Evolutionary conservation across 2,113 vertebrate genomes (phyloP).

Genomic region (Neolamprologus variostigma): DNA sequence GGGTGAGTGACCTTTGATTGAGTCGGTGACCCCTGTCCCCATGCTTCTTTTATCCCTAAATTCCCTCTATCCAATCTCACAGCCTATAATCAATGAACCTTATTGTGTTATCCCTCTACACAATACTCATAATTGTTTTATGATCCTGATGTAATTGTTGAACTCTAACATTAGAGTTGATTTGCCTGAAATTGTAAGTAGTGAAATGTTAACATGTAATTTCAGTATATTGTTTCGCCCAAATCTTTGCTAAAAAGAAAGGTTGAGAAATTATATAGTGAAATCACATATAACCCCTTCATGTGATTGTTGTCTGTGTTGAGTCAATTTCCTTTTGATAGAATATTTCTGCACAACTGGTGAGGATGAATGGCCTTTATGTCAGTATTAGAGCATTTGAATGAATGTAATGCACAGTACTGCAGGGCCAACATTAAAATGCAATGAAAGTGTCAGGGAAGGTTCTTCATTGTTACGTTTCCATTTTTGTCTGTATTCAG

Average conservation of each 20-base stretch:
- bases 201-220: not conserved
- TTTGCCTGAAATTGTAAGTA: not conserved
- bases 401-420: not conserved
- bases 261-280: not conserved
- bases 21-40: not conserved
- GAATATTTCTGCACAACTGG: not conserved
- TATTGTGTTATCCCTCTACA: not conserved
- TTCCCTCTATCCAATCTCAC: not conserved
- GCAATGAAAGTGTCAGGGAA: not conserved
- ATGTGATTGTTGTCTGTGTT: not conserved
- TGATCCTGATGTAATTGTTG: not conserved
- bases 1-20: not conserved
- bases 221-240: not conserved
- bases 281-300: not conserved
- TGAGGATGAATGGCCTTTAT: not conserved
- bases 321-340: not conserved
- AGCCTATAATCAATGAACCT: not conserved
- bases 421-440: not conserved
- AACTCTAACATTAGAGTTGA: not conserved
- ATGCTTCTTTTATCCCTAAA: not conserved
- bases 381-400: not conserved
- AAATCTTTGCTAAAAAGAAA: not conserved
- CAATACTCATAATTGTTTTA: not conserved
- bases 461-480: not conserved
- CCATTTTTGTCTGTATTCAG: not conserved